Conservation (phyloP, 2,797 vertebrate species). For the Catharus ustulatus region DNA sequence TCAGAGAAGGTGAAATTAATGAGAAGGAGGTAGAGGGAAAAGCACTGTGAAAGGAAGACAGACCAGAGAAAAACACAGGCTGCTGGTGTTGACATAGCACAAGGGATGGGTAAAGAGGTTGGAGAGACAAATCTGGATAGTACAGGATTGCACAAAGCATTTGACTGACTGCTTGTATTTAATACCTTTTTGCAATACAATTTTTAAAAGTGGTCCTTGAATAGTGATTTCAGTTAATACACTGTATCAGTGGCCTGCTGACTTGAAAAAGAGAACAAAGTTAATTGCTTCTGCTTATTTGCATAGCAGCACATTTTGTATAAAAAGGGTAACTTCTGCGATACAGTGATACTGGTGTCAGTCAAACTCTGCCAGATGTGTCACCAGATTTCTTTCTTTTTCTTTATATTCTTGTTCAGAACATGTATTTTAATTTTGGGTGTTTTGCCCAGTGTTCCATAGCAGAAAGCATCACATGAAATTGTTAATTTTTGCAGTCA, state of each 20-base stretch:
- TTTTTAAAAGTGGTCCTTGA: not conserved
- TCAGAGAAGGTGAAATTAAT: not conserved
- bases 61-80: not conserved
- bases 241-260: not conserved
- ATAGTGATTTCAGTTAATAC: not conserved
- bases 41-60: not conserved
- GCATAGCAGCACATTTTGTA: conserved; percentile 14
- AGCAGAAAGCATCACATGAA: not conserved
- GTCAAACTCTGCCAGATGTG: not conserved
- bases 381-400: not conserved
- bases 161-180: not conserved
- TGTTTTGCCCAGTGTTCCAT: not conserved
- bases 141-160: not conserved
- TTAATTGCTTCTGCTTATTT: conserved; percentile 32
- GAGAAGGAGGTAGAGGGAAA: not conserved
- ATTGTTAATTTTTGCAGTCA: not conserved
- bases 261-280: conserved; percentile 9
- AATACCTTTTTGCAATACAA: not conserved
- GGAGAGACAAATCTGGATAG: not conserved
- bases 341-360: not conserved
- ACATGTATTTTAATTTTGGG: not conserved
- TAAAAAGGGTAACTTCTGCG: not conserved
- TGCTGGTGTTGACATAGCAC: not conserved
- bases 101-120: not conserved
- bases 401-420: conserved; percentile 27